Conservation (phyloP, 2,888 invertebrate species). For the Tanytarsus gracilentus region DNA sequence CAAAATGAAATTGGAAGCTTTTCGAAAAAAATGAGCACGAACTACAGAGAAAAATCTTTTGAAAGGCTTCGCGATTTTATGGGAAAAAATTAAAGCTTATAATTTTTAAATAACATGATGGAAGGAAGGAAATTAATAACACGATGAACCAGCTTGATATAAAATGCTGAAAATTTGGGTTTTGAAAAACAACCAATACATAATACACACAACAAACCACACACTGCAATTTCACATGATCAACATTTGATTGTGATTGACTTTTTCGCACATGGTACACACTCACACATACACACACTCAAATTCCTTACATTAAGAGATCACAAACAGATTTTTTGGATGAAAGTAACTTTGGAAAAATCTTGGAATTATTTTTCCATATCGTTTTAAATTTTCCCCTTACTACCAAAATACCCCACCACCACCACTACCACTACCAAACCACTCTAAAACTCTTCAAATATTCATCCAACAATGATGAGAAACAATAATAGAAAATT, state of each 20-base stretch:
- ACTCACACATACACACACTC: background rate
- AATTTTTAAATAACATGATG: background rate
- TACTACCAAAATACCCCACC: background rate
- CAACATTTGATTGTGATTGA: too few species aligned
- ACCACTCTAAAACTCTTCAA: background rate
- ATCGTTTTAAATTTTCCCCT: background rate
- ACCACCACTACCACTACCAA: too few species aligned
- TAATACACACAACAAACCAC: too few species aligned
- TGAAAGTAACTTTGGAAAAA: constrained; percentile 2
- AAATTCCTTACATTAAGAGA: too few species aligned
- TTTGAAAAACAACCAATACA: too few species aligned
- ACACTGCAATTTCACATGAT: too few species aligned
- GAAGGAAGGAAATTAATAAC: background rate
- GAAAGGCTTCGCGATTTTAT: background rate
- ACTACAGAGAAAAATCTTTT: background rate
- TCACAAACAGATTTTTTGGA: constrained; percentile 4
- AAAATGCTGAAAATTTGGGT: too few species aligned
- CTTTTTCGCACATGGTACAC: background rate
- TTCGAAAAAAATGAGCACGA: background rate
- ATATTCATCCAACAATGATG: background rate
- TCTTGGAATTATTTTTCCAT: too few species aligned
- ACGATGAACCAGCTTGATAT: too few species aligned
- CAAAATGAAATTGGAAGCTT: background rate
- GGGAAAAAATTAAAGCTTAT: background rate
- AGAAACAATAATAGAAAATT: background rate